These are phyloP conservation scores for Babyrousa celebensis DNA, from an alignment of 2,797 vertebrate genomes.

Conservation along the genomic window DNA sequence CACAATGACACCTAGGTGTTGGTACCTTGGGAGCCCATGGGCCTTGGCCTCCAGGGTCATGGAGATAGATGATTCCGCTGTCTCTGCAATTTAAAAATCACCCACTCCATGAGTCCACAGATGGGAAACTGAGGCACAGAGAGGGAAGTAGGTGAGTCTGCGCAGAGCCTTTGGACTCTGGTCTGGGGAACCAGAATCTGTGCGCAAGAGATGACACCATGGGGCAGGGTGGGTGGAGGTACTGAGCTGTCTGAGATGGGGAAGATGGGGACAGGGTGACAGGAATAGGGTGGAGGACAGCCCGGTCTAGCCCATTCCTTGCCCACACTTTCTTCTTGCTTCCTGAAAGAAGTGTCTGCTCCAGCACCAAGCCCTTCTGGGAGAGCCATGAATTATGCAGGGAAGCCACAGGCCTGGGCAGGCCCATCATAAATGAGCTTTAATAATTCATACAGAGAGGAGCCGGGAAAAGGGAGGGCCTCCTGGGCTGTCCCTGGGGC, in stretches of 20 bases:
- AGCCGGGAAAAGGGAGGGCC: conserved; percentile 39
- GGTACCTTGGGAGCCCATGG: neutral
- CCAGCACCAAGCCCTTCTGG: conserved; percentile 79
- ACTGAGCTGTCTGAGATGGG: neutral
- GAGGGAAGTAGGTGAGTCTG: neutral
- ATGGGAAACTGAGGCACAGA: conserved; percentile 51
- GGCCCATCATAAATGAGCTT: conserved; percentile 90
- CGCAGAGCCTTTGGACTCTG: neutral
- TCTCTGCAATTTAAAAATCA: neutral
- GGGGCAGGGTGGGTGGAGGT: neutral
- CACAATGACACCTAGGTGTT: neutral
- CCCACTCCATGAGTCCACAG: neutral
- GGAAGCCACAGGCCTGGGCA: conserved; percentile 89
- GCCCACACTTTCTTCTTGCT: conserved; percentile 73
- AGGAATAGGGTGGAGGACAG: neutral
- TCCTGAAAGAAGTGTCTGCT: conserved; percentile 87
- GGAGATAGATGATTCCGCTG: neutral
- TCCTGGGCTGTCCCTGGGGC: conserved; percentile 46
- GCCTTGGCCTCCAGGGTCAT: neutral
- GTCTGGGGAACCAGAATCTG: neutral
- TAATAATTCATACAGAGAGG: conserved; percentile 90
- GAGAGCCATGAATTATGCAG: conserved; percentile 91
- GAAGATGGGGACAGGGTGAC: neutral
- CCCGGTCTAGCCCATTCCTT: neutral
- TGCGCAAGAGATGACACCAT: neutral